Conservation (phyloP, 2,113 vertebrate genomes). For the Ageneiosus marmoratus region DNA sequence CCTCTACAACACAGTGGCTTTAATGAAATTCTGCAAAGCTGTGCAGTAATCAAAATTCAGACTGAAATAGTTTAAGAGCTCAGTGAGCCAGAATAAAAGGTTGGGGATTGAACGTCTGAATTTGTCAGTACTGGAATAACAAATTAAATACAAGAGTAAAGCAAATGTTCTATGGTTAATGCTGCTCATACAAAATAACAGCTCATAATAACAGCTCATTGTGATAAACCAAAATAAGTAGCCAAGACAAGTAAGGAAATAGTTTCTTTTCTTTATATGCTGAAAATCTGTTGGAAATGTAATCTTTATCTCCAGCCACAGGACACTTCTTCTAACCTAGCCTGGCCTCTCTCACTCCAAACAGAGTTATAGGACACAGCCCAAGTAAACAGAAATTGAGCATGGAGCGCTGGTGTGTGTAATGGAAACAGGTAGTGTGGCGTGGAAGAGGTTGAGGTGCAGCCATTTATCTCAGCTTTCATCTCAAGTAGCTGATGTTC, state of each 20-base stretch:
- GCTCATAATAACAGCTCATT: too few relatives aligned
- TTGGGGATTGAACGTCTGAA: slow-evolving; percentile 35
- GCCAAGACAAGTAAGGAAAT: not conserved
- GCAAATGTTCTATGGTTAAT: not conserved
- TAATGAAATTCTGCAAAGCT: slow-evolving; percentile 45
- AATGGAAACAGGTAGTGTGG: slow-evolving; percentile 46
- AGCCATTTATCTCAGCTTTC: slow-evolving; percentile 25
- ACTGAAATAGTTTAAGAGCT: slow-evolving; percentile 46
- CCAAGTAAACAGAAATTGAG: slow-evolving; percentile 28
- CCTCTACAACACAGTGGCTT: slow-evolving; percentile 25
- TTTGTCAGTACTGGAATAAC: slow-evolving; percentile 29
- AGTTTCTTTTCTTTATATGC: not conserved
- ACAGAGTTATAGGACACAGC: slow-evolving; percentile 33
- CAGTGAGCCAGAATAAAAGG: slow-evolving; percentile 42
- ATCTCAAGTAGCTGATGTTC: slow-evolving; percentile 12
- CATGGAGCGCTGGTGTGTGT: slow-evolving; percentile 43
- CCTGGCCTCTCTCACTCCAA: not conserved
- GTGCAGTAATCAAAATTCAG: slow-evolving; percentile 40
- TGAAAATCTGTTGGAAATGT: not conserved
- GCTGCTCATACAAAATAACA: not conserved
- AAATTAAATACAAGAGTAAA: slow-evolving; percentile 31
- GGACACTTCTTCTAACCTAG: not conserved
- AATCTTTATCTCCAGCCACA: not conserved
- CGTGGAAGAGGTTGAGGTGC: slow-evolving; percentile 26
- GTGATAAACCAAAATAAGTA: not conserved